Conservation (phyloP, 2,888 invertebrate species). For the Andrena praecox region DNA sequence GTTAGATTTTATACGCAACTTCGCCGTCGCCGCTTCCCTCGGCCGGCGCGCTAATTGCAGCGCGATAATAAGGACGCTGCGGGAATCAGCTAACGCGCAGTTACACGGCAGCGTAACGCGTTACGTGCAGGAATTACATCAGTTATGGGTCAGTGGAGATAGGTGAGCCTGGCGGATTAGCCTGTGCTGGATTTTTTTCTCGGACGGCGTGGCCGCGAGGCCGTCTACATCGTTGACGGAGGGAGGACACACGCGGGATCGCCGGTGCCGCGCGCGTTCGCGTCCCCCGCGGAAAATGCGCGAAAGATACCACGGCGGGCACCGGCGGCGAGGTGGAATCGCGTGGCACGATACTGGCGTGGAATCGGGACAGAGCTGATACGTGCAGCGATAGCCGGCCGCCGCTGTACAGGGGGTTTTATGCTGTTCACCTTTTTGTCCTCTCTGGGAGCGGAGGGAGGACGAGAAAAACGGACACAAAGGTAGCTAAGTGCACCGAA, state of each 20-base stretch:
- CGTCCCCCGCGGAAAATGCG: slow-evolving; percentile 42
- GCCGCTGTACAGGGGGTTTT: slow-evolving; percentile 55
- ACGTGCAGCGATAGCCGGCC: slow-evolving; percentile 39
- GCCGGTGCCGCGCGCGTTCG: slow-evolving; percentile 2
- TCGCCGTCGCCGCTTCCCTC: neutral
- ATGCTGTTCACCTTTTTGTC: slow-evolving; percentile 64
- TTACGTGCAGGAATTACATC: slow-evolving; percentile 66
- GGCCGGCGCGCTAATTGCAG: neutral
- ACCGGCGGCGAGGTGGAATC: slow-evolving; percentile 67
- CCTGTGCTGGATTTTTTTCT: slow-evolving; percentile 61
- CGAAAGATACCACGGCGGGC: slow-evolving; percentile 17
- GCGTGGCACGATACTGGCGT: slow-evolving; percentile 72
- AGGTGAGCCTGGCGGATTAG: slow-evolving; percentile 74
- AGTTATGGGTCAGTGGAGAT: slow-evolving; percentile 76
- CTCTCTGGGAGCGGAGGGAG: slow-evolving; percentile 17
- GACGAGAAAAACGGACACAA: slow-evolving; percentile 70
- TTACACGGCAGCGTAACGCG: slow-evolving; percentile 65
- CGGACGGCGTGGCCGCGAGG: slow-evolving; percentile 28
- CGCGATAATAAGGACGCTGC: slow-evolving; percentile 18
- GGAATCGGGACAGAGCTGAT: slow-evolving; percentile 77
- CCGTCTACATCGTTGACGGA: slow-evolving; percentile 13
- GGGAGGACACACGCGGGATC: neutral
- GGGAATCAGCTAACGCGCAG: slow-evolving; percentile 24
- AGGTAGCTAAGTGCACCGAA: slow-evolving; percentile 77
- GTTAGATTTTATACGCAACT: neutral